Evolutionary conservation across 2,797 vertebrate genomes (phyloP).

Genomic region (Centropyge bicolor): DNA sequence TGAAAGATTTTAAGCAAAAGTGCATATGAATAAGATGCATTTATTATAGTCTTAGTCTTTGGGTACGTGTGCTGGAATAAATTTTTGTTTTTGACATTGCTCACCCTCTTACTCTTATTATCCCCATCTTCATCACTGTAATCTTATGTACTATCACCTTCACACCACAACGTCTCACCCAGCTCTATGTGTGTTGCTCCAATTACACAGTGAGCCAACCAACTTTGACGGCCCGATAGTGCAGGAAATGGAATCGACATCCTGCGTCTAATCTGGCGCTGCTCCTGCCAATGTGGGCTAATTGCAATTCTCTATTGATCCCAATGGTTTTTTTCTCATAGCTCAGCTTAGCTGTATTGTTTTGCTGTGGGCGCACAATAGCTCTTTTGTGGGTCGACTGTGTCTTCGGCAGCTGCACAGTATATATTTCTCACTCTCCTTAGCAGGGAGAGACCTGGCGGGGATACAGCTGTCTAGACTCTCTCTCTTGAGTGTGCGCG

Average conservation of each 20-base stretch:
- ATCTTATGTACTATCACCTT: conserved; percentile 43
- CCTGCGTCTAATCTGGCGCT: conserved; percentile 84
- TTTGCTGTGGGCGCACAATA: conserved; percentile 79
- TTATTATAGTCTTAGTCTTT: not conserved
- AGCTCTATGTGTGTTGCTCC: conserved; percentile 62
- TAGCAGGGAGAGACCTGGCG: conserved; percentile 66
- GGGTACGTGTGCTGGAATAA: not conserved
- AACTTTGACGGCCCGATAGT: conserved; percentile 80
- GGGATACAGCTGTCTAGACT: conserved; percentile 71
- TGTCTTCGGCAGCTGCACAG: conserved; percentile 77
- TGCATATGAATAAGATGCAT: not conserved
- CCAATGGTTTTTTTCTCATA: conserved; percentile 72
- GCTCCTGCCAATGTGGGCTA: conserved; percentile 86
- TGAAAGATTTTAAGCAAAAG: not conserved
- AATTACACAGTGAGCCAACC: conserved; percentile 76
- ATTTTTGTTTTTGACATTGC: not conserved
- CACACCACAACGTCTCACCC: conserved; percentile 41
- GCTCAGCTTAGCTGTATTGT: conserved; percentile 82
- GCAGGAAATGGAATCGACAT: conserved; percentile 87
- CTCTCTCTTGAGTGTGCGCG: conserved; percentile 32
- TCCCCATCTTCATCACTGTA: conserved; percentile 6
- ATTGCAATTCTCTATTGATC: conserved; percentile 88
- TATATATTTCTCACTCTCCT: conserved; percentile 75
- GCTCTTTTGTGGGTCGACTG: conserved; percentile 77
- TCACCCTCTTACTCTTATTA: conserved; percentile 9